Percentiles rank a stretch among this genome's conserved stretches.
Conservation (phyloP, 1,140 invertebrate genomes). For the Drosophila ananassae region DNA sequence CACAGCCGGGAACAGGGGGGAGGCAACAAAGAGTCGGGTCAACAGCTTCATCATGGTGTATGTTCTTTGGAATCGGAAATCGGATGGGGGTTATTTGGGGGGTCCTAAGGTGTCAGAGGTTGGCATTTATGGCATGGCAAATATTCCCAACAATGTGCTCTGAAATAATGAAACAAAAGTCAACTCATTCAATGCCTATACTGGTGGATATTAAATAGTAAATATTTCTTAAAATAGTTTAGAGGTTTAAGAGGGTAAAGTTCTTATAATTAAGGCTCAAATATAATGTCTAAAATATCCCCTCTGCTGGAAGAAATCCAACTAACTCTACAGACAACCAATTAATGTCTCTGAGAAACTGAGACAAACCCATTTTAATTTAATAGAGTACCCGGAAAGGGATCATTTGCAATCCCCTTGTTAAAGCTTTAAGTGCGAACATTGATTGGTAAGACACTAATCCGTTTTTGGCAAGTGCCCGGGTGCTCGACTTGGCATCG, state of each 20-base stretch:
- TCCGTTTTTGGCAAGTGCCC: slow-evolving; percentile 76
- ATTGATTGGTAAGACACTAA: slow-evolving; percentile 79
- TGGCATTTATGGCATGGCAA: slow-evolving; percentile 58
- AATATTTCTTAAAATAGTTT: too few relatives aligned
- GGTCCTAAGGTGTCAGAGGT: slow-evolving; percentile 32
- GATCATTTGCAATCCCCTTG: slow-evolving; percentile 30
- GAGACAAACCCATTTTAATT: slow-evolving; percentile 27
- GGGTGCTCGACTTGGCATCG: slow-evolving; percentile 61
- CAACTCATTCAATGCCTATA: not conserved
- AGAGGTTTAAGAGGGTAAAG: too few relatives aligned
- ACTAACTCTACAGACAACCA: not conserved
- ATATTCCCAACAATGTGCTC: slow-evolving; percentile 62
- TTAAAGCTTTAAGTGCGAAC: slow-evolving; percentile 71
- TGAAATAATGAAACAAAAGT: slow-evolving; percentile 30
- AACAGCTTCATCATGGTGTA: slow-evolving; percentile 70
- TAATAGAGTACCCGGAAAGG: slow-evolving; percentile 8
- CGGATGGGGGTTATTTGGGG: not conserved
- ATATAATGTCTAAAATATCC: not conserved
- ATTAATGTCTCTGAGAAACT: slow-evolving; percentile 1
- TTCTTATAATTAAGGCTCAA: too few relatives aligned
- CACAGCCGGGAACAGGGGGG: not conserved
- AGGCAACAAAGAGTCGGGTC: slow-evolving; percentile 57
- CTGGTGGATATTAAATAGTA: not conserved
- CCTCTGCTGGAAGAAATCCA: not conserved
- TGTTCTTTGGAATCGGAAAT: slow-evolving; percentile 9